phyloP scores from a whole-genome alignment of 2,888 invertebrate species.

The Hyppa rectilinea region DNA sequence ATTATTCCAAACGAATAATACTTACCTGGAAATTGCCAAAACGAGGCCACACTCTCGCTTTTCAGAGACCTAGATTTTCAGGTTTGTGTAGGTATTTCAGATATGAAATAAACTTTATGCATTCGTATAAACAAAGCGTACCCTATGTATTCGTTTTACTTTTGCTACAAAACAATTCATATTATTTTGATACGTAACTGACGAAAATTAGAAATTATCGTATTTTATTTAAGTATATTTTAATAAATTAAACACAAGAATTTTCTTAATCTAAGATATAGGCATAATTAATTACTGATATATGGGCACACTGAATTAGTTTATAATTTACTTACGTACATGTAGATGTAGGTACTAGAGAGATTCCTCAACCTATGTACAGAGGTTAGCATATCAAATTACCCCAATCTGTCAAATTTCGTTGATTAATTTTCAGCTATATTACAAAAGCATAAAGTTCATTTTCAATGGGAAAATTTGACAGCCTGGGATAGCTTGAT shows the following conservation, averaged over 20 bases:
- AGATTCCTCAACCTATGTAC: too few species aligned
- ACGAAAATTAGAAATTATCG: conserved; percentile 6
- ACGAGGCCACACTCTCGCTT: conserved; percentile 7
- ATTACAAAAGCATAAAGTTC: too few species aligned
- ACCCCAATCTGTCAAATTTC: too few species aligned
- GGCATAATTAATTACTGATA: neutral
- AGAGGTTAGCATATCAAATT: too few species aligned
- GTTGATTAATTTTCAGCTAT: too few species aligned
- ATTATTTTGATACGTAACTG: neutral
- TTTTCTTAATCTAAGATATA: neutral
- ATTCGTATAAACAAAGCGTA: neutral
- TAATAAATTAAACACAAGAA: neutral
- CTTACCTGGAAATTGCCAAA: neutral
- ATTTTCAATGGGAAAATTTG: too few species aligned
- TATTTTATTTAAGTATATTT: neutral
- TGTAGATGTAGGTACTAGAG: neutral
- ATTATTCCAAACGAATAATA: conserved; percentile 10
- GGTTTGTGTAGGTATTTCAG: neutral
- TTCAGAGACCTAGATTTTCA: conserved; percentile 22
- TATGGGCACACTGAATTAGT: neutral
- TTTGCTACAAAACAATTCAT: neutral
- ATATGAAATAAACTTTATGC: neutral
- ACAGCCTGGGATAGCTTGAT: too few species aligned
- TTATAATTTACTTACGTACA: neutral
- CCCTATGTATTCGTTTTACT: neutral